Conservation (phyloP, 2,797 vertebrate genomes). For the Smutsia temminckii region DNA sequence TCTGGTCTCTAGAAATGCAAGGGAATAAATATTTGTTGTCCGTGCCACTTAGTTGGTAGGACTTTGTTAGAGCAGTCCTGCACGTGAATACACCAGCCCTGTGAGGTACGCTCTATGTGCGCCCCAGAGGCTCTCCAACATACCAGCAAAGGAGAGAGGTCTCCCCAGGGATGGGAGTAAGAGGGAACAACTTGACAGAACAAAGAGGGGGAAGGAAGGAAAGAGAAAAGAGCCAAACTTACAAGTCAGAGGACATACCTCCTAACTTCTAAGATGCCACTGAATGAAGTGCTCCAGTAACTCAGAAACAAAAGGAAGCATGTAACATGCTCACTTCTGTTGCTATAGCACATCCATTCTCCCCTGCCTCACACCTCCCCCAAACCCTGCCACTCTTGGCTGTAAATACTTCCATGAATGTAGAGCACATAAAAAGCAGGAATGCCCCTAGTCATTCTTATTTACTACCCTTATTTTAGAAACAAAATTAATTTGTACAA, state of each 20-base stretch:
- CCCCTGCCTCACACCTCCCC: background rate
- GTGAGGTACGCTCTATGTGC: background rate
- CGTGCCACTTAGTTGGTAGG: background rate
- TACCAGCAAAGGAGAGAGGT: background rate
- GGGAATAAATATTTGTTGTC: too few relatives aligned
- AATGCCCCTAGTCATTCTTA: constrained; percentile 73
- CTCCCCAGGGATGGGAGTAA: constrained; percentile 54
- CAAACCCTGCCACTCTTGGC: constrained; percentile 63
- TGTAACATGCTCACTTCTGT: constrained; percentile 62
- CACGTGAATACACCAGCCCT: fast-evolving
- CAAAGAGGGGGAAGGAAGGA: constrained; percentile 49
- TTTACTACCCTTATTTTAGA: constrained; percentile 74
- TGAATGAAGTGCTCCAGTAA: constrained; percentile 44
- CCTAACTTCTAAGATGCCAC: constrained; percentile 18
- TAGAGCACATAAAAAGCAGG: constrained; percentile 73
- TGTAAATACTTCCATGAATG: constrained; percentile 77
- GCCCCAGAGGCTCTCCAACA: background rate
- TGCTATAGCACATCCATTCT: constrained; percentile 76
- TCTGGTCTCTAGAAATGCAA: background rate
- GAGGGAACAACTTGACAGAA: constrained; percentile 60
- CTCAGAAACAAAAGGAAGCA: constrained; percentile 71
- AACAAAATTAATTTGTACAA: constrained; percentile 69
- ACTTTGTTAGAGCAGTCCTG: background rate
- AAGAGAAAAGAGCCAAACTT: constrained; percentile 61
- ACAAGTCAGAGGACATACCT: constrained; percentile 41